These are phyloP conservation scores for Xylocampa areola DNA, from an alignment of 2,888 invertebrate species.

Conservation along the genomic window DNA sequence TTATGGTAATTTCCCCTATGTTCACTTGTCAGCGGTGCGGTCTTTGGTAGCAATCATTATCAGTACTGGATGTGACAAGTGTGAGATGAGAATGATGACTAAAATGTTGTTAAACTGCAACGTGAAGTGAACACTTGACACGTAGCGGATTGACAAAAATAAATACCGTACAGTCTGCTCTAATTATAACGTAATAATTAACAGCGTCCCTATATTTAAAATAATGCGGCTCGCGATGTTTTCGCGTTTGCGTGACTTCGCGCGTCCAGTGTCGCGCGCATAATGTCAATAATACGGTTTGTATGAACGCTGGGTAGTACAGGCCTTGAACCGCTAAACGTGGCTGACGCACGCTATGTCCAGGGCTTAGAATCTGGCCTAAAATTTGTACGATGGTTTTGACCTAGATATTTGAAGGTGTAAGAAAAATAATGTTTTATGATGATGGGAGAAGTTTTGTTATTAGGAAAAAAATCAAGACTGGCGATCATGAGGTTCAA, in stretches of 20 bases:
- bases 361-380: slow-evolving; percentile 16
- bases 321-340: slow-evolving; percentile 49
- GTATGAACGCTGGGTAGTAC: slow-evolving; percentile 1
- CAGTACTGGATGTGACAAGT: no score
- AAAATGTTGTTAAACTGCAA: no score
- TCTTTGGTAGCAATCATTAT: no score
- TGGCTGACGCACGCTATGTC: slow-evolving; percentile 41
- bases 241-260: slow-evolving; percentile 36
- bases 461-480: no score
- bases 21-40: no score
- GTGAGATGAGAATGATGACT: no score
- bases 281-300: slow-evolving; percentile 35
- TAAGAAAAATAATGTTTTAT: slow-evolving; percentile 11
- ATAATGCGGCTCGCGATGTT: background rate
- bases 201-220: slow-evolving; percentile 3
- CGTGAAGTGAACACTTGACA: no score
- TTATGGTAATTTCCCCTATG: no score
- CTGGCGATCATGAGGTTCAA: no score
- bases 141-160: background rate
- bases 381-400: slow-evolving; percentile 14
- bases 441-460: background rate
- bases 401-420: slow-evolving; percentile 32
- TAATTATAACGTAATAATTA: slow-evolving; percentile 16
- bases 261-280: slow-evolving; percentile 31
- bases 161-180: background rate